These are phyloP conservation scores for Lepidotrigona ventralis DNA, from an alignment of 1,140 invertebrate species.

Conservation along the genomic window DNA sequence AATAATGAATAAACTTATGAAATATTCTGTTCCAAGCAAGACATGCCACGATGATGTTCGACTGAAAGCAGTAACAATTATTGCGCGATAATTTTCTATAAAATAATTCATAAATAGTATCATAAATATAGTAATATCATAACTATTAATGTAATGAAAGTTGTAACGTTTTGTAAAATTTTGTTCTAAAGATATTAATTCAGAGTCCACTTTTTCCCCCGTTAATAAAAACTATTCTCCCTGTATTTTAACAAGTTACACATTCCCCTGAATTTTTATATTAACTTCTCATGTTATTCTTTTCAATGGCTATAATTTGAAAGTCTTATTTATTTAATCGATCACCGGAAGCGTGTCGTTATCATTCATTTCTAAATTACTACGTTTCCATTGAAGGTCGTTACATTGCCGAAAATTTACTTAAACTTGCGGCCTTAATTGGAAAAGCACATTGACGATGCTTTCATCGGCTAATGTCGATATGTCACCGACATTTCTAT, in stretches of 20 bases:
- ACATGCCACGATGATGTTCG: neutral
- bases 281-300: neutral
- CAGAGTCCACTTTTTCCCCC: neutral
- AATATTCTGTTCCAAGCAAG: neutral
- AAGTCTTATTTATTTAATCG: neutral
- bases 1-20: neutral
- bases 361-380: slow-evolving; percentile 27
- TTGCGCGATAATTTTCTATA: neutral
- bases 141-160: neutral
- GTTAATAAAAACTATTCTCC: neutral
- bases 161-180: slow-evolving; percentile 3
- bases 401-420: neutral
- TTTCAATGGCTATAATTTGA: neutral
- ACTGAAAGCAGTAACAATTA: neutral
- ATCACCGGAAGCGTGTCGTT: slow-evolving; percentile 19
- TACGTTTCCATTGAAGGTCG: slow-evolving; percentile 1
- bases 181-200: neutral
- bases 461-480: slow-evolving; percentile 94
- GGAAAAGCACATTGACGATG: slow-evolving; percentile 90
- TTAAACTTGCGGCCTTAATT: slow-evolving; percentile 81
- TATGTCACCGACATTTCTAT: slow-evolving; percentile 93
- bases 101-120: slow-evolving; percentile 28
- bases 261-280: neutral
- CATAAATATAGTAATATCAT: neutral
- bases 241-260: neutral